Evolutionary conservation across 1,140 invertebrate species (phyloP).

Genomic region (Ectropis grisescens): DNA sequence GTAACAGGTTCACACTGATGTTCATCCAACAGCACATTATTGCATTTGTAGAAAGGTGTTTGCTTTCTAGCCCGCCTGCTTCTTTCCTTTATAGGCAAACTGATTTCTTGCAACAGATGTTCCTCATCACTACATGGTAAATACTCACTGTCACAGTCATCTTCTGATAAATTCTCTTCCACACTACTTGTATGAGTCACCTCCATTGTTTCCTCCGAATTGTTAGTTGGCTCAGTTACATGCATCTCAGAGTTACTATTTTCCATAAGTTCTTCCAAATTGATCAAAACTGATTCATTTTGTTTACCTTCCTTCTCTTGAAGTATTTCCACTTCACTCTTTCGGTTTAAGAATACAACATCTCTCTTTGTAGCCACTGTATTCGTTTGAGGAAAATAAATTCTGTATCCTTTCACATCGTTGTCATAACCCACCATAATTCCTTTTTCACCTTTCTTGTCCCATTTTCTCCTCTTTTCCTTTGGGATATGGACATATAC

Average conservation of each 20-base stretch:
- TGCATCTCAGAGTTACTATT: too few species aligned
- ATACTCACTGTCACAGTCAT: conserved; percentile 14
- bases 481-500: conserved; percentile 42
- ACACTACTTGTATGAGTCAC: neutral
- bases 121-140: conserved; percentile 12
- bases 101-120: conserved; percentile 11
- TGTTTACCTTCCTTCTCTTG: neutral
- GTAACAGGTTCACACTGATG: conserved; percentile 16
- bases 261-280: neutral
- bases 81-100: conserved; percentile 8
- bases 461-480: conserved; percentile 38
- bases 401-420: conserved; percentile 34
- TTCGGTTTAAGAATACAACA: conserved; percentile 19
- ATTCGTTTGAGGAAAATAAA: conserved; percentile 18
- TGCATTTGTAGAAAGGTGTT: conserved; percentile 15
- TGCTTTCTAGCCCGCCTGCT: conserved; percentile 11
- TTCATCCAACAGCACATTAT: conserved; percentile 12
- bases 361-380: conserved; percentile 20
- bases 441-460: conserved; percentile 32
- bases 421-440: conserved; percentile 45
- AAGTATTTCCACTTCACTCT: conserved; percentile 4
- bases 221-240: too few species aligned
- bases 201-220: neutral
- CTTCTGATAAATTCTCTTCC: neutral
- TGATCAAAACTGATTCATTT: too few species aligned